Evolutionary conservation across 2,113 vertebrate genomes (phyloP).

Genomic region (Piprites chloris): DNA sequence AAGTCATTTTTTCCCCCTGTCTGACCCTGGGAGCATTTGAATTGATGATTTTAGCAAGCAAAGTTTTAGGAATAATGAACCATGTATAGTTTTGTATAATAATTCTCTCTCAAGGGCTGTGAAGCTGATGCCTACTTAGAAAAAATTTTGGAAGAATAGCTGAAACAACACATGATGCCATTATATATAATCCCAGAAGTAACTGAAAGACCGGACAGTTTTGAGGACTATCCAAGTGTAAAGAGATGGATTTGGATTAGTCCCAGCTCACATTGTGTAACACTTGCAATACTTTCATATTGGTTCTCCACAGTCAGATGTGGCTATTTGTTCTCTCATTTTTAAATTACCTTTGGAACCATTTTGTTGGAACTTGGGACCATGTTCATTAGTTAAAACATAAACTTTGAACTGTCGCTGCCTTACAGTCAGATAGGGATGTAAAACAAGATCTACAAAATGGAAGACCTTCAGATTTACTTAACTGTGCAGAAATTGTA

Average conservation of each 20-base stretch:
- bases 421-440: background rate
- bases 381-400: conserved; percentile 41
- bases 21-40: conserved; percentile 22
- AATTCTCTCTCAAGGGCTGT: conserved; percentile 31
- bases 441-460: conserved; percentile 17
- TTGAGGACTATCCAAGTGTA: conserved; percentile 64
- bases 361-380: background rate
- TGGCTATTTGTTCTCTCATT: background rate
- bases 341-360: conserved; percentile 53
- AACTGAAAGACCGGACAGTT: conserved; percentile 60
- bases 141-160: conserved; percentile 59
- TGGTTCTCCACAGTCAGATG: background rate
- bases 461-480: background rate
- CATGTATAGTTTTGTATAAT: conserved; percentile 5
- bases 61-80: conserved; percentile 21
- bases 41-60: conserved; percentile 36
- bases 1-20: conserved; percentile 2
- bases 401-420: background rate
- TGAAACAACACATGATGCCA: conserved; percentile 69
- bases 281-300: background rate
- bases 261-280: conserved; percentile 42
- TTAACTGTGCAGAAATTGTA: background rate
- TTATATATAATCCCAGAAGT: conserved; percentile 67
- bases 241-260: conserved; percentile 60
- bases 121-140: conserved; percentile 45